These are phyloP conservation scores for Sycobia sp. DNA, from an alignment of 1,140 invertebrate genomes.

Conservation along the genomic window DNA sequence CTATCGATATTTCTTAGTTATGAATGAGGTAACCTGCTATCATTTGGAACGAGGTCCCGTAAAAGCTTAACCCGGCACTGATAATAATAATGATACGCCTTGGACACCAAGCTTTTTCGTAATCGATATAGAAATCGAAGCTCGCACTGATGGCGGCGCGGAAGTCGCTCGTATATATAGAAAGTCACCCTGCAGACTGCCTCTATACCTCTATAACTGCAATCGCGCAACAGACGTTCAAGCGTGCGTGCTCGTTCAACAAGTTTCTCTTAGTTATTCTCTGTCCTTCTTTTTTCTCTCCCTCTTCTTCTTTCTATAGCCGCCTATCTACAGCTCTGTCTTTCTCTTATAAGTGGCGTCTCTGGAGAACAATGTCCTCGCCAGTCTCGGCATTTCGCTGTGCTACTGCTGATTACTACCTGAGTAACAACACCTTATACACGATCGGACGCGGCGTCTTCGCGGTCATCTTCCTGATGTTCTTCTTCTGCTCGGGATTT, in stretches of 20 bases:
- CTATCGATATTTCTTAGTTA: too few relatives aligned
- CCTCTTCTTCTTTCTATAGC: too few relatives aligned
- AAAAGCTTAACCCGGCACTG: too few relatives aligned
- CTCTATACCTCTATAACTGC: not conserved
- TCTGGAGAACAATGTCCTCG: not conserved
- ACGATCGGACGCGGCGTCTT: constrained; percentile 7
- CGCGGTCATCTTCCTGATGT: constrained; percentile 19
- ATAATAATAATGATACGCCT: too few relatives aligned
- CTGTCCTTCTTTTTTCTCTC: too few relatives aligned
- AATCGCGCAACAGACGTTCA: too few relatives aligned
- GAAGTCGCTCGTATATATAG: constrained; percentile 51
- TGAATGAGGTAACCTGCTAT: too few relatives aligned
- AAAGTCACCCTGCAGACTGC: constrained; percentile 45
- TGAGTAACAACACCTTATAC: constrained; percentile 20
- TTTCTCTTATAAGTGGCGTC: too few relatives aligned
- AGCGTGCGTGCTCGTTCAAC: too few relatives aligned
- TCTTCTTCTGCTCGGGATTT: constrained; percentile 33
- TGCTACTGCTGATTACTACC: not conserved
- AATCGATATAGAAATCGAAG: constrained; percentile 12
- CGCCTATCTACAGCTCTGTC: not conserved
- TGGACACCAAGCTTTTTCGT: not conserved
- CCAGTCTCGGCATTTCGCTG: constrained; percentile 6
- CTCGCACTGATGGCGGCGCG: constrained; percentile 21
- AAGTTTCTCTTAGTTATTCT: too few relatives aligned
- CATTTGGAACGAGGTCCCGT: too few relatives aligned